Evolutionary conservation across 2,113 vertebrate genomes (phyloP), one percentile per base, ranked within the genome.

Genomic region (Mormoops blainvillei): DNA sequence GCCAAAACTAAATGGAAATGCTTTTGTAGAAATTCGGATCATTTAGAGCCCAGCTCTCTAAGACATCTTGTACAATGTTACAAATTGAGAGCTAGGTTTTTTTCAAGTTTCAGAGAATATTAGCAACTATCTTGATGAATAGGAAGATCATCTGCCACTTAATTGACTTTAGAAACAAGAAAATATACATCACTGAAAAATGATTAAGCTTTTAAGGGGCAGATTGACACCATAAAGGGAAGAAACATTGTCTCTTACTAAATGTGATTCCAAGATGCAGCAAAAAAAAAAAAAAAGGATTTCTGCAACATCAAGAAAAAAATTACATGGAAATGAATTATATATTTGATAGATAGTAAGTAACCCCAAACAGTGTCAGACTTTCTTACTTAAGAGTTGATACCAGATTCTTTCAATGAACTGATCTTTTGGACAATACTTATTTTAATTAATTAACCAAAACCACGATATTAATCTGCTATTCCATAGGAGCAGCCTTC

Each of bases 41-140:
- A 31, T 58, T 70, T 48, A 54, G 81, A 91, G 33, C 4, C 70
- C 36, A 48, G 58, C 67, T 86, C 91, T 93, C 73, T 91, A 94
- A 82, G 52, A 95, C 95, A 71, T 83, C 50, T 92, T 84, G 33
- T 87, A 52, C 94, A 95, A 65, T 80, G n/a, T 38, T 90, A 65
- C 41, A 86, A 91, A 56, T 26, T 63, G 86, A 96, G 10, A 77
- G 38, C 26, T 38, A 48, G 68, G 6, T 38, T 43, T 65, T 68
- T 89, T 71, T 56, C 10, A 54, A 36, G n/a, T 81, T 85, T 86
- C 71, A 68, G 45, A 45, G 80, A 82, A 68, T 22, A 52, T 38
- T 28, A 73, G 41, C 65, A 85, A 52, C 26, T 81, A 43, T 78
- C 61, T 11, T n/a, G 73, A 87, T 77, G 38, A 87, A 63, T 38